Base-by-base conservation (phyloP, 1,140 invertebrate species). In the Lethocerus indicus region DNA sequence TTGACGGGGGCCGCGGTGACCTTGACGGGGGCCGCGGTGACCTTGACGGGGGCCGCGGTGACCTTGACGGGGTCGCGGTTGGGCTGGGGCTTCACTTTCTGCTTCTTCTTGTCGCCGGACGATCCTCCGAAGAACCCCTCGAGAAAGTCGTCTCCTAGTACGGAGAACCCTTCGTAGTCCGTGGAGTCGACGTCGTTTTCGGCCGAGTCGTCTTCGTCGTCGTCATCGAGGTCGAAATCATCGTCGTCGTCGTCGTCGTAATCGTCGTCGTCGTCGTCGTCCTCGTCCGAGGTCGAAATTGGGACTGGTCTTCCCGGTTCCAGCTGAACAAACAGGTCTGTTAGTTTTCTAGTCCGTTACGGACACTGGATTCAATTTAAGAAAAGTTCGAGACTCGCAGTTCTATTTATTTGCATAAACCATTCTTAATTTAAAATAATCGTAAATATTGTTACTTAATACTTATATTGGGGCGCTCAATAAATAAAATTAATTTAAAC, bases 271-370 rank as follows among this genome's bases (percentile, higher is more conserved):
- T 53, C 56, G 42, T 62, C 60, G 7, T 61, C 60, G 16, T 60
- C 60, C 6, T 48, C 58, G 27, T 47, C 54, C 7, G 61, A 56
- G 52, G 2, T 43, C 7, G 41, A 81, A 59, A 41, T 41, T 0
- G 61, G 61, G 1, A 63, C 16, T 3, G 81, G 80, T 59, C 84
- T 78, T 0, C 80, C 74, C 32, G 81, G 75, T 54, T 81, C 77
- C 1, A 83, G 23, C 52, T 53, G 26, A 32, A 51, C 35, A 28
- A 36, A 21, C n/a, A n/a, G n/a, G n/a, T n/a, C n/a, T n/a, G 24
- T 9, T 16, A 40, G 9, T 36, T 39, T 20, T 47, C 29, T 32
- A 32, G n/a, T 32, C 29, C 9, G 29, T 12, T 12, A 32, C 9
- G 9, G 29, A 32, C n/a, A n/a, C n/a, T 32, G 9, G 29, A 12